These are phyloP conservation scores for Epizoanthus scotinus DNA, from an alignment of 92 coral and sea anemone genomes.

Conservation along the genomic window DNA sequence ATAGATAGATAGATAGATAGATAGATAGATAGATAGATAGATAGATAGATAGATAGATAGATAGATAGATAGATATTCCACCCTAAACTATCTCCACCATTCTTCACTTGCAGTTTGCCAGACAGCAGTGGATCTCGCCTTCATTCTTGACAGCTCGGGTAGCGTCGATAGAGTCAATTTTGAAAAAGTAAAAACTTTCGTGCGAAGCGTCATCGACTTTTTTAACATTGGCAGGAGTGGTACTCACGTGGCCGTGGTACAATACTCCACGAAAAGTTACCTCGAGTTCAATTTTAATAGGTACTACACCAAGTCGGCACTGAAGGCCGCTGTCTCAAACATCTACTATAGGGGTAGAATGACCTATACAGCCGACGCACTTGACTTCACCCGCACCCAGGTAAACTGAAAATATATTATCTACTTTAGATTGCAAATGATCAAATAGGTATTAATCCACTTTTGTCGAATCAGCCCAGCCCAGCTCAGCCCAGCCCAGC, in stretches of 20 bases:
- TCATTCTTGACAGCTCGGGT: slow-evolving; percentile 82
- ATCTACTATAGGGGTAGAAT: slow-evolving; percentile 63
- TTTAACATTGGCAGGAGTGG: slow-evolving; percentile 82
- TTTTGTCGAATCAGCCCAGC: too few species aligned
- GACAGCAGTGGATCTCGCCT: slow-evolving; percentile 84
- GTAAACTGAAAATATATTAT: too few species aligned
- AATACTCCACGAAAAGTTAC: slow-evolving; percentile 47
- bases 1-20: too few species aligned
- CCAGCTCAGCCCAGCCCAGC: too few species aligned
- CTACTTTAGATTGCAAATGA: too few species aligned
- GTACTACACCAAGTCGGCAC: slow-evolving; percentile 52
- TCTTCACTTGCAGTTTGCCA: slow-evolving; percentile 71
- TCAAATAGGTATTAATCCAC: too few species aligned
- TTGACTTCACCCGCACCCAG: slow-evolving; percentile 52
- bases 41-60: too few species aligned
- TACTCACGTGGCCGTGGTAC: slow-evolving; percentile 82
- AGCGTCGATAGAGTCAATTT: slow-evolving; percentile 71
- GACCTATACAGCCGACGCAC: slow-evolving; percentile 85
- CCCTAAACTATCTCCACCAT: too few species aligned
- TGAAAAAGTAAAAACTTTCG: slow-evolving; percentile 67
- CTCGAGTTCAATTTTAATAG: slow-evolving; percentile 66
- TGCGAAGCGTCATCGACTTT: slow-evolving; percentile 79
- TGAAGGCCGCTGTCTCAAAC: slow-evolving; percentile 58
- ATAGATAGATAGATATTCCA: neutral
- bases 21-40: too few species aligned